Conservation (phyloP, 2,797 vertebrate species). For the Loriculus beryllinus region DNA sequence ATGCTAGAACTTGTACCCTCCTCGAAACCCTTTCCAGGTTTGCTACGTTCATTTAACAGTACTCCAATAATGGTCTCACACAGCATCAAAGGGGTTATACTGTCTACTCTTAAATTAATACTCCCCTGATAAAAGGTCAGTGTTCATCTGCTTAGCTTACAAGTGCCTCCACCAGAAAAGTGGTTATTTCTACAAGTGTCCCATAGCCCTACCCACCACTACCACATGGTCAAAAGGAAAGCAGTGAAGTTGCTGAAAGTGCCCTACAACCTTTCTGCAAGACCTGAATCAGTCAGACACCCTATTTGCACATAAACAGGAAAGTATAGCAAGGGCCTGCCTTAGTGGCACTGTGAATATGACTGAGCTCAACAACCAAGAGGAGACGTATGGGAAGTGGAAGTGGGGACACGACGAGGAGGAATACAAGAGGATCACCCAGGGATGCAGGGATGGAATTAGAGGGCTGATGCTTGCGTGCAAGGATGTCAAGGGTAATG, state of each 20-base stretch:
- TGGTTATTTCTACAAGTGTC: not conserved
- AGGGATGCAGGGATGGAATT: not conserved
- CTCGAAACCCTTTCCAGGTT: not conserved
- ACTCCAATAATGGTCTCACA: not conserved
- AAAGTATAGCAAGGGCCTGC: not conserved
- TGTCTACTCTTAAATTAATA: not conserved
- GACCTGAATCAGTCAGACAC: not conserved
- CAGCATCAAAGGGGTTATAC: not conserved
- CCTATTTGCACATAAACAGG: not conserved
- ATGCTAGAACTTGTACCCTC: not conserved
- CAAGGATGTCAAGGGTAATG: not conserved
- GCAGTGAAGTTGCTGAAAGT: not conserved
- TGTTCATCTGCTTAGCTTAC: not conserved
- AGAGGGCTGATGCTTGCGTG: accelerated
- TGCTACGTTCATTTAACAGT: not conserved
- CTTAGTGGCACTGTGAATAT: not conserved
- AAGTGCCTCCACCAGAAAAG: not conserved
- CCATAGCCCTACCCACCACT: not conserved
- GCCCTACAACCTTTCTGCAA: not conserved
- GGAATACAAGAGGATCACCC: not conserved
- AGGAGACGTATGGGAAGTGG: not conserved
- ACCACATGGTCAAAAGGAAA: not conserved
- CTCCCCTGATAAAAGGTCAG: not conserved
- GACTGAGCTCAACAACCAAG: not conserved
- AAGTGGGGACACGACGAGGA: not conserved